Conservation (phyloP, 2,888 invertebrate genomes). For the Pherbina coryleti region DNA sequence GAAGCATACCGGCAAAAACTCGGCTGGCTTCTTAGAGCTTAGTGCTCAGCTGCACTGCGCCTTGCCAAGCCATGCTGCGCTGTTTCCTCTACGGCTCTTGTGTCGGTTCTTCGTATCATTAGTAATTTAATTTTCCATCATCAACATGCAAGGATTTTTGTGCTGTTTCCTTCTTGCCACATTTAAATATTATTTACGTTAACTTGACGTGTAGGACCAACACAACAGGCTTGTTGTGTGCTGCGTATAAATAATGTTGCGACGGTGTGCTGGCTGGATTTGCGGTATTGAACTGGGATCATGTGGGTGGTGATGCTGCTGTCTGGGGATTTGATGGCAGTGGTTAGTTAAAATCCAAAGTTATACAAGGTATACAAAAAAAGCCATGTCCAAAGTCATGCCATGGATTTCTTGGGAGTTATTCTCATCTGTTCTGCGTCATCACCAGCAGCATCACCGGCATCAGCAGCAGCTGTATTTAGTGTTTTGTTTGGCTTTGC, state of each 20-base stretch:
- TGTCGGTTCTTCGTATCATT: conserved; percentile 18
- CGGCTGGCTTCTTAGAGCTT: neutral
- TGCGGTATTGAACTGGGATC: too few relatives aligned
- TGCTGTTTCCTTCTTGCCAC: conserved; percentile 45
- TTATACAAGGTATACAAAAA: too few relatives aligned
- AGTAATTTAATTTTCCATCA: conserved; percentile 36
- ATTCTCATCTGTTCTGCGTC: too few relatives aligned
- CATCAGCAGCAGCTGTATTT: too few relatives aligned
- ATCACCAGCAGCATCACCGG: too few relatives aligned
- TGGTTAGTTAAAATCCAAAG: too few relatives aligned
- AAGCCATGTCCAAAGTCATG: too few relatives aligned
- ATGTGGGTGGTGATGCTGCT: too few relatives aligned
- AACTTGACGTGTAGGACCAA: neutral
- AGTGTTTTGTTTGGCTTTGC: too few relatives aligned
- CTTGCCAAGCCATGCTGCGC: neutral
- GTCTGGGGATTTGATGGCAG: too few relatives aligned
- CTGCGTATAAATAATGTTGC: neutral
- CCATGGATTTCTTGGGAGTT: too few relatives aligned
- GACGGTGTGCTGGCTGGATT: neutral
- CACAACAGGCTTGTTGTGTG: neutral
- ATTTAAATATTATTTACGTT: conserved; percentile 58
- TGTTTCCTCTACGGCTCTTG: neutral
- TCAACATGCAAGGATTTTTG: conserved; percentile 35
- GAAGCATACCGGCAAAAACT: too few relatives aligned
- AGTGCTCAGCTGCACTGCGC: neutral